A percentile compares a stretch with the other conserved stretches of the same genome.
Evolutionary conservation across 2,113 vertebrate genomes (phyloP).

Genomic region (Ramphastos sulfuratus): DNA sequence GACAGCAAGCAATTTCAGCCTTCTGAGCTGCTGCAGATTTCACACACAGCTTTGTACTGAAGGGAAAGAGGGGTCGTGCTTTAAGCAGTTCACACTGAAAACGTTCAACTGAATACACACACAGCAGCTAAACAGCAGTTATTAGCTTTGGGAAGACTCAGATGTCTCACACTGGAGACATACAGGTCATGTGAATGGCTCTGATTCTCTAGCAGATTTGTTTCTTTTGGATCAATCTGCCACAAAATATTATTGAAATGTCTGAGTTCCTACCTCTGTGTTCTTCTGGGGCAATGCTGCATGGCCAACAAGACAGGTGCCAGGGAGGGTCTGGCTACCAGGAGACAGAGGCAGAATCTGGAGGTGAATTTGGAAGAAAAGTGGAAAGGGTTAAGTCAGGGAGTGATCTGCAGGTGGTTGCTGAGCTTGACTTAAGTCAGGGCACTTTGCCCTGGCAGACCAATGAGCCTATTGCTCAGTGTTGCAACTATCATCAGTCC

Average conservation of each 20-base stretch:
- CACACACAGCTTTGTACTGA: constrained; percentile 16
- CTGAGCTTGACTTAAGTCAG: background rate
- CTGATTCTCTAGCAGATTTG: constrained; percentile 39
- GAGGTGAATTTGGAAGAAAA: background rate
- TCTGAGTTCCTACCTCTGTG: background rate
- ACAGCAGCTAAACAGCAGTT: background rate
- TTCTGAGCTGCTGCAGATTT: constrained; percentile 9
- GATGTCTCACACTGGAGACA: background rate
- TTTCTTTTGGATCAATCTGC: constrained; percentile 21
- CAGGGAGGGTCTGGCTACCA: background rate
- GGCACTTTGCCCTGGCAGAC: background rate
- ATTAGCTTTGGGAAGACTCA: background rate
- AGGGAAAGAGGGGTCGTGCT: background rate
- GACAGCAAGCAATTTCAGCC: background rate
- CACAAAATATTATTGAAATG: constrained; percentile 7
- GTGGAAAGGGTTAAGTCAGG: background rate
- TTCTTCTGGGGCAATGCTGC: background rate
- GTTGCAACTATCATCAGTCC: background rate
- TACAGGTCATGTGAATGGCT: background rate
- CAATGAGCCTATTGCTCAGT: background rate
- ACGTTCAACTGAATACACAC: constrained; percentile 16
- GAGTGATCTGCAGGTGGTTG: background rate
- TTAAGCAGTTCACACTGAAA: constrained; percentile 32
- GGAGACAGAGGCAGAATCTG: background rate
- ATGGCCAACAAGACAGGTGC: background rate